phyloP scores from a whole-genome alignment of 2,113 vertebrate species.

The Hemiprocne comata region DNA sequence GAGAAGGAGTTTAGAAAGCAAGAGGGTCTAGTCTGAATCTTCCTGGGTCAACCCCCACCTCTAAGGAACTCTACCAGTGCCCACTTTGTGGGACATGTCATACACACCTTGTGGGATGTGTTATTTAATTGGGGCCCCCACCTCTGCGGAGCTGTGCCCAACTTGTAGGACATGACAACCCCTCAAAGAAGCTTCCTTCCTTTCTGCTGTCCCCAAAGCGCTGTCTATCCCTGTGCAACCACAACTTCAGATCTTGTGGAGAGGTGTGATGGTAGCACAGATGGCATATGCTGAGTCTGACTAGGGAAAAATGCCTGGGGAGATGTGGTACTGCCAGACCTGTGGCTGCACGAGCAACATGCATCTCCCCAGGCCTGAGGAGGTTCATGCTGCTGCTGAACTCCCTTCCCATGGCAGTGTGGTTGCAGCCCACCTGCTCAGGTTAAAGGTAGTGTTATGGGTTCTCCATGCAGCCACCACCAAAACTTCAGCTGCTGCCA shows the following conservation, averaged over 20 bases:
- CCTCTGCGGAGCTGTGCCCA: too few species aligned
- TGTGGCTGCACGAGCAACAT: not conserved
- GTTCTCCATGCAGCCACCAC: not conserved
- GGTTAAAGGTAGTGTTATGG: not conserved
- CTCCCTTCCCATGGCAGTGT: not conserved
- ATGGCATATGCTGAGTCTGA: not conserved
- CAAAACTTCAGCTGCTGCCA: not conserved
- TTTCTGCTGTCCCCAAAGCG: not conserved
- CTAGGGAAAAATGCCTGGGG: not conserved
- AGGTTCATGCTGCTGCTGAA: not conserved
- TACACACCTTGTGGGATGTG: too few species aligned
- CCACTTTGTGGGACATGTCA: too few species aligned
- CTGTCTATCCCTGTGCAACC: not conserved
- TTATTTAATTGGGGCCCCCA: too few species aligned
- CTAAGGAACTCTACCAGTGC: too few species aligned
- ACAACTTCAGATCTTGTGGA: not conserved
- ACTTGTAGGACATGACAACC: not conserved
- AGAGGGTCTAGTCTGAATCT: too few species aligned
- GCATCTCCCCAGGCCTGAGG: not conserved
- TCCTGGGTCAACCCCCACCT: too few species aligned
- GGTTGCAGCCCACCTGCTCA: not conserved
- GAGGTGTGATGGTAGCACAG: conserved; percentile 38
- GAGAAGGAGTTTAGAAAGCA: too few species aligned
- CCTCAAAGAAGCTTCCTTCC: not conserved
- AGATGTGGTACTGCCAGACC: not conserved